phyloP scores from a whole-genome alignment of 2,113 vertebrate species.

The Candoia aspera region DNA sequence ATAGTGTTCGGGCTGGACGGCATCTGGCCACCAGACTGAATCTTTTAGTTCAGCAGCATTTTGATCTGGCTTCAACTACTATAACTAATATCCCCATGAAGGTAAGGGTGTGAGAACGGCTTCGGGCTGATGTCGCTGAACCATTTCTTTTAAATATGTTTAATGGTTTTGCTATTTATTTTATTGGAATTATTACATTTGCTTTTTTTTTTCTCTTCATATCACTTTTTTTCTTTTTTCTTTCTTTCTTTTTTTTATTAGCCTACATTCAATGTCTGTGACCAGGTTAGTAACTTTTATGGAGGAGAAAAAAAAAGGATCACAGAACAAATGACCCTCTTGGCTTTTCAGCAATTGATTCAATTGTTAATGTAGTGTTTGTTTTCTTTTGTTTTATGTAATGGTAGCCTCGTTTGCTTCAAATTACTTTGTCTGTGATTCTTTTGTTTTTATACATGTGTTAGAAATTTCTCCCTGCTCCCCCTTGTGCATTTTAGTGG shows the following conservation, averaged over 20 bases:
- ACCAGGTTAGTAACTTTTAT: slow-evolving; percentile 97
- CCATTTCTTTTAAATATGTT: slow-evolving; percentile 66
- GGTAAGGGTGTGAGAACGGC: slow-evolving; percentile 71
- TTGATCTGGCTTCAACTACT: slow-evolving; percentile 96
- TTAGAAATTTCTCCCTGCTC: slow-evolving; percentile 67
- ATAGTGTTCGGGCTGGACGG: slow-evolving; percentile 93
- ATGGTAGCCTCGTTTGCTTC: slow-evolving; percentile 45
- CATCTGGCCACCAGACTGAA: slow-evolving; percentile 95
- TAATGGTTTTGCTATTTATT: slow-evolving; percentile 66
- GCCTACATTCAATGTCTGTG: slow-evolving; percentile 99
- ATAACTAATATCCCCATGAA: slow-evolving; percentile 99
- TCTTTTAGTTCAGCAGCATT: slow-evolving; percentile 96
- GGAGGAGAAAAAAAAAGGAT: slow-evolving; percentile 74
- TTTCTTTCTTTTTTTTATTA: slow-evolving; percentile 96
- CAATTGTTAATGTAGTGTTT: slow-evolving; percentile 53
- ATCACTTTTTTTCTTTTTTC: slow-evolving; percentile 89
- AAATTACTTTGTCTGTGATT: slow-evolving; percentile 76
- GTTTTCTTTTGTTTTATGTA: slow-evolving; percentile 55
- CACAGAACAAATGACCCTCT: slow-evolving; percentile 78
- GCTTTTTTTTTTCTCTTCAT: slow-evolving; percentile 85
- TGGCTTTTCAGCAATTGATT: slow-evolving; percentile 61
- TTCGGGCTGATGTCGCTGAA: slow-evolving; percentile 27
- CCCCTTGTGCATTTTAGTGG: slow-evolving; percentile 64
- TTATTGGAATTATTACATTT: slow-evolving; percentile 75
- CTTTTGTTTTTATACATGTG: slow-evolving; percentile 76